Base-by-base conservation (phyloP, 2,888 invertebrate species). In the Dicyrtomina minuta region DNA sequence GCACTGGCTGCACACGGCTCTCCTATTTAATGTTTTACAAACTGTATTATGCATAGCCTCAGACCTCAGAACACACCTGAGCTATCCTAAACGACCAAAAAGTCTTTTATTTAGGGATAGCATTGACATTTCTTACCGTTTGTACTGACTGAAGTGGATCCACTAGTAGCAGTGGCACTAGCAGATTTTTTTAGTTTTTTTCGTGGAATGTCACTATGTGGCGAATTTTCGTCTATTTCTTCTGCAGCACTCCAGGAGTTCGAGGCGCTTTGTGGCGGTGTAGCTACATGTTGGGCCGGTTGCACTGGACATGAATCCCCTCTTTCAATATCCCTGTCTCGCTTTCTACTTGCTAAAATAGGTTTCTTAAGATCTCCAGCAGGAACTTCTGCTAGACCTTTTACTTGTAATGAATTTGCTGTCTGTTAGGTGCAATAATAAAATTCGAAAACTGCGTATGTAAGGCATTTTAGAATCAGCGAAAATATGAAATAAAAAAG, bases 331-430 rank as follows among this genome's bases (percentile, higher is more conserved):
- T 68, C 70, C 22, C 75, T 69, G n/a, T 77, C 78, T 22, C 77
- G 70, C 56, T 77, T 68, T 33, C 62, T 46, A 62, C 43, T 53
- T 6, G 49, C 27, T 24, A 20, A 17, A 26, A 20, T 26, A 20
- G 39, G 8, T 46, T 68, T 68, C 20, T 61, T 78, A 39, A 77
- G 70, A 53, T 78, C 78, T 12, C 77, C 78, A 6, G 51, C 27
- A 10, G 91, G 91, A 87, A 92, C 92, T 82, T 93, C 93, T 15
- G 92, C 92, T 55, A 93, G 84, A 20, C 93, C 93, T 83, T 93
- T 93, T 70, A 93, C 91, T 84, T 93, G 92, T 62, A 93, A 85
- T 82, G 90, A 88, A 81, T 92, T 91, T 1, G 93, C 93, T 27
- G 92, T 92, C 86, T 93, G 87, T 71, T 88, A 83, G 78, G n/a